Conservation (phyloP, 2,113 vertebrate genomes). For the Catharus minimus region DNA sequence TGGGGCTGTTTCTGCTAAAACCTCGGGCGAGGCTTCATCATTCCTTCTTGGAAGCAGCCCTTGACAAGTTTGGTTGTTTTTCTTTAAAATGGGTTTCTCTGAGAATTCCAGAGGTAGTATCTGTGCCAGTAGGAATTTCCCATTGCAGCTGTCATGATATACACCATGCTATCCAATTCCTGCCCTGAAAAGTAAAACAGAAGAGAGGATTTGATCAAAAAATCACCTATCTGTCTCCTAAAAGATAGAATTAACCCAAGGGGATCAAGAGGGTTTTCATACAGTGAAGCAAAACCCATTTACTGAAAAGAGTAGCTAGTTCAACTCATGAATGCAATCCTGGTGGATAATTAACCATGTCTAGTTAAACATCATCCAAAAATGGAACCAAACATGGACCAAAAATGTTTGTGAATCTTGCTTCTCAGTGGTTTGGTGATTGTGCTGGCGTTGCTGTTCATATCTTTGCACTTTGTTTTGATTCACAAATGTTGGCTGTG, state of each 20-base stretch:
- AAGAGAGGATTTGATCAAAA: neutral
- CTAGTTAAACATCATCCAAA: neutral
- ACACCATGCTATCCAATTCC: neutral
- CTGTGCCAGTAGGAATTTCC: neutral
- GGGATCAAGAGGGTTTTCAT: neutral
- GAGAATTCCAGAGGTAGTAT: neutral
- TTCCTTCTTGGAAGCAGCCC: neutral
- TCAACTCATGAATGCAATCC: neutral
- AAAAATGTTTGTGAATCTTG: neutral
- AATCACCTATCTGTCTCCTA: neutral
- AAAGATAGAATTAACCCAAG: neutral
- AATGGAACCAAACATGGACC: neutral
- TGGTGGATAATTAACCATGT: neutral
- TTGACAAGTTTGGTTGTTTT: neutral
- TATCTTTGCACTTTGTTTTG: neutral
- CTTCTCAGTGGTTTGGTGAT: neutral
- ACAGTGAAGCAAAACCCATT: neutral
- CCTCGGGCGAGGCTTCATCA: neutral
- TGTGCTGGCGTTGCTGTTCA: neutral
- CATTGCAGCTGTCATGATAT: neutral
- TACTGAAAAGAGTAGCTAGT: neutral
- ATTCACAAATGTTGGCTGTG: neutral
- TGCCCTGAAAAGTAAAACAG: neutral
- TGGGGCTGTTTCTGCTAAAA: neutral
- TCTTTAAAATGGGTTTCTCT: neutral